These are phyloP conservation scores for Falco naumanni DNA, from an alignment of 2,797 vertebrate genomes.

Conservation along the genomic window DNA sequence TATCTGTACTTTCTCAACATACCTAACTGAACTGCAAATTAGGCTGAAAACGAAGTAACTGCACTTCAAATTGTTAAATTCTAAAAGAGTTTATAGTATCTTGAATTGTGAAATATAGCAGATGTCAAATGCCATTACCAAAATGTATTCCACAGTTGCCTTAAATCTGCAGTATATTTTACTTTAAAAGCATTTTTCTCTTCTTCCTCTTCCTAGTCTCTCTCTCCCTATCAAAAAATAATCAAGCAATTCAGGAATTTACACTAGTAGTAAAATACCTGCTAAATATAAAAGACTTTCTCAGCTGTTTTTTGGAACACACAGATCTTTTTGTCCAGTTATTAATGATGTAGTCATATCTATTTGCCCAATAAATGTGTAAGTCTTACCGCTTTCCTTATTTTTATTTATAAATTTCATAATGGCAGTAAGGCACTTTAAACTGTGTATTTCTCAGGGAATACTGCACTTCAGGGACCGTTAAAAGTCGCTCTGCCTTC, in stretches of 20 bases:
- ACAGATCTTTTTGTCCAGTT: constrained; percentile 23
- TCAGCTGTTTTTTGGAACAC: neutral
- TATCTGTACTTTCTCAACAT: neutral
- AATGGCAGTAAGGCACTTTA: constrained; percentile 51
- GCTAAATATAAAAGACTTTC: neutral
- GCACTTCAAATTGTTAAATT: neutral
- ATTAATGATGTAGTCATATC: constrained; percentile 22
- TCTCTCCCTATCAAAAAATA: neutral
- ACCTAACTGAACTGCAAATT: constrained; percentile 32
- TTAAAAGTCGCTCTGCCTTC: constrained; percentile 64
- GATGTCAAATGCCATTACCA: constrained; percentile 16
- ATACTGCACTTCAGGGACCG: constrained; percentile 67
- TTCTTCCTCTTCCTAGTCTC: neutral
- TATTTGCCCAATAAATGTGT: constrained; percentile 33
- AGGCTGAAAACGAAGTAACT: constrained; percentile 30
- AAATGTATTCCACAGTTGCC: neutral
- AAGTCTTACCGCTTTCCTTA: constrained; percentile 1
- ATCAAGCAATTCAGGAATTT: neutral
- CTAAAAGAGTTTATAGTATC: neutral
- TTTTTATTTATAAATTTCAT: constrained; percentile 66
- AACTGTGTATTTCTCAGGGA: constrained; percentile 51
- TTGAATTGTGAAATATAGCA: constrained; percentile 16
- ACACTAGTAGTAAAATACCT: neutral
- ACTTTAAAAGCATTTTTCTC: constrained; percentile 2
- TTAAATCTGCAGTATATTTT: constrained; percentile 8